phyloP scores from a whole-genome alignment of 2,888 invertebrate genomes.

The Helicoverpa assulta region DNA sequence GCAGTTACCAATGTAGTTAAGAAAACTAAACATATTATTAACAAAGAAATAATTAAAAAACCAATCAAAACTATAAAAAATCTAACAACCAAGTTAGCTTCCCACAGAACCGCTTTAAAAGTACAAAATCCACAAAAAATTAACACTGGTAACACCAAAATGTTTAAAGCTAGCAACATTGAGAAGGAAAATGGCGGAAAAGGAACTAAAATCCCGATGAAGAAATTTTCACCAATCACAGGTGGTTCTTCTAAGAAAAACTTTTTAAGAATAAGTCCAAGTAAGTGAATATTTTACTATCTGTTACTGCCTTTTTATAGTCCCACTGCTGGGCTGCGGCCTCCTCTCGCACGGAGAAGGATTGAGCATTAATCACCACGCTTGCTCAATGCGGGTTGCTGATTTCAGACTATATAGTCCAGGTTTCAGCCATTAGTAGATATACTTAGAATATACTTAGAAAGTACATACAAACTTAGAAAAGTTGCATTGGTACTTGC shows the following conservation, averaged over 20 bases:
- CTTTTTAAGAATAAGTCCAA: conserved; percentile 73
- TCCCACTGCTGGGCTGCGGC: too few relatives aligned
- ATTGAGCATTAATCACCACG: too few relatives aligned
- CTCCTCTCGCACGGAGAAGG: too few relatives aligned
- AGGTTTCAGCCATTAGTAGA: too few relatives aligned
- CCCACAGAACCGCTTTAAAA: conserved; percentile 41
- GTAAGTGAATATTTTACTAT: conserved; percentile 68
- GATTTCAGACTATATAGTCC: too few relatives aligned
- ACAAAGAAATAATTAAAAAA: neutral
- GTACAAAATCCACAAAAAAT: conserved; percentile 37
- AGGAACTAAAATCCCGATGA: conserved; percentile 73
- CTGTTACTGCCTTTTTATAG: too few relatives aligned
- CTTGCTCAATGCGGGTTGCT: too few relatives aligned
- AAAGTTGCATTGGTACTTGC: too few relatives aligned
- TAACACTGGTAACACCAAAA: conserved; percentile 25
- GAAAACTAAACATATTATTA: conserved; percentile 2
- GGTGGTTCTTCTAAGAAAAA: conserved; percentile 64
- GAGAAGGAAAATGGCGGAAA: conserved; percentile 61
- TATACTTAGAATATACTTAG: too few relatives aligned
- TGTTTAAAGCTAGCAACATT: conserved; percentile 27
- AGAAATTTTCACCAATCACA: conserved; percentile 55
- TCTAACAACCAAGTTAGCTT: conserved; percentile 17
- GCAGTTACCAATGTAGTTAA: conserved; percentile 8
- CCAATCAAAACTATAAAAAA: conserved; percentile 23
- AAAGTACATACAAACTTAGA: too few relatives aligned